phyloP scores from a whole-genome alignment of 30 jellyfish, hydroid and myxozoan species.

The Calvadosia cruxmelitensis region DNA sequence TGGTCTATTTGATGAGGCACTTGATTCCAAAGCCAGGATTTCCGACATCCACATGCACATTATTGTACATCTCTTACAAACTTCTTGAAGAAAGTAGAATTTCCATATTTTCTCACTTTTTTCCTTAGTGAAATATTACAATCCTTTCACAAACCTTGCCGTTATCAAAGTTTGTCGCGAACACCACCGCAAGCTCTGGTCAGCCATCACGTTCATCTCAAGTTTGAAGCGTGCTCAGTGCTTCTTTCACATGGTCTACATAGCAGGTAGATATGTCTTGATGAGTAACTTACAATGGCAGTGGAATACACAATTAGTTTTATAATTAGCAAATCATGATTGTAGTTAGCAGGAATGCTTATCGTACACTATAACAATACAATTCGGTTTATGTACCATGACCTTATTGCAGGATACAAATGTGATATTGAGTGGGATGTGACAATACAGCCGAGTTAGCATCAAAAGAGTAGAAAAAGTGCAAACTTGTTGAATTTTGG shows the following conservation, averaged over 20 bases:
- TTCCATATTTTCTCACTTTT: background rate
- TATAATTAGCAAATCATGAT: too few relatives aligned
- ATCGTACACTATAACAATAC: too few relatives aligned
- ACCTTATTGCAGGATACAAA: too few relatives aligned
- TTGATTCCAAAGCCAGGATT: too few relatives aligned
- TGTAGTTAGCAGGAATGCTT: too few relatives aligned
- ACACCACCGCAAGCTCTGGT: conserved; percentile 9
- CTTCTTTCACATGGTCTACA: conserved; percentile 10
- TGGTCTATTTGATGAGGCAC: too few relatives aligned
- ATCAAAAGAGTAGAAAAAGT: too few relatives aligned
- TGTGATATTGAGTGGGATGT: too few relatives aligned
- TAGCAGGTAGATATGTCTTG: conserved; percentile 11
- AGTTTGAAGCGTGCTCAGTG: conserved; percentile 5
- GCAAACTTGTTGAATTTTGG: too few relatives aligned
- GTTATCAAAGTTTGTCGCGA: conserved; percentile 28
- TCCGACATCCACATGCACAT: conserved; percentile 11
- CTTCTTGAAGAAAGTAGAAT: background rate
- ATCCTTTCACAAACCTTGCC: conserved; percentile 18
- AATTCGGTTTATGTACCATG: too few relatives aligned
- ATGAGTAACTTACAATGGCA: too few relatives aligned
- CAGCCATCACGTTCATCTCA: conserved; percentile 24
- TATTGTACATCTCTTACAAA: conserved; percentile 2
- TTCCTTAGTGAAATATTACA: conserved; percentile 26
- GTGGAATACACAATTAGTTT: background rate
- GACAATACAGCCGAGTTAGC: too few relatives aligned